Evolutionary conservation across 2,797 vertebrate genomes (phyloP).

Genomic region (Sardinella longiceps): DNA sequence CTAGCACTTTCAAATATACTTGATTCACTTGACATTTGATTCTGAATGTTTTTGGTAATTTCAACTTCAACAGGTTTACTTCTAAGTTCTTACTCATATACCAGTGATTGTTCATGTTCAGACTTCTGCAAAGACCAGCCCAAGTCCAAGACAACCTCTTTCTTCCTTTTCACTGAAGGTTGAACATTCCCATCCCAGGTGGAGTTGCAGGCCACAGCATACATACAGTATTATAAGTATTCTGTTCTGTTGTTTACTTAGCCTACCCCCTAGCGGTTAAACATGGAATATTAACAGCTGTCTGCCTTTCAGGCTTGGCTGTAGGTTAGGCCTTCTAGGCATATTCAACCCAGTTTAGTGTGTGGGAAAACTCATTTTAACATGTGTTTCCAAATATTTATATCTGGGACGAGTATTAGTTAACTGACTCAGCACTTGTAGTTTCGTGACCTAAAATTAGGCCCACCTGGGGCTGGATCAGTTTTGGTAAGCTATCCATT

Average conservation of each 20-base stretch:
- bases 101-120: too few relatives aligned
- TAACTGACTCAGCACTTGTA: neutral
- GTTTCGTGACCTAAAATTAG: neutral
- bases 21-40: too few relatives aligned
- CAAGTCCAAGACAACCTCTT: neutral
- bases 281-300: neutral
- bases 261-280: slow-evolving; percentile 10
- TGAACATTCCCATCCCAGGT: neutral
- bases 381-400: neutral
- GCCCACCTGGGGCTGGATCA: neutral
- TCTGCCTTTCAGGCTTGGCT: neutral
- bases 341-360: neutral
- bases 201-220: neutral
- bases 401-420: neutral
- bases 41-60: too few relatives aligned
- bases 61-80: too few relatives aligned
- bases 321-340: neutral
- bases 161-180: neutral
- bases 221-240: neutral
- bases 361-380: neutral
- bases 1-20: too few relatives aligned
- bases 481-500: neutral
- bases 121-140: too few relatives aligned
- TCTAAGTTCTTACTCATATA: too few relatives aligned
- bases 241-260: neutral